phyloP scores from a whole-genome alignment of 2,888 invertebrate genomes.

The Esperia sulphurella region DNA sequence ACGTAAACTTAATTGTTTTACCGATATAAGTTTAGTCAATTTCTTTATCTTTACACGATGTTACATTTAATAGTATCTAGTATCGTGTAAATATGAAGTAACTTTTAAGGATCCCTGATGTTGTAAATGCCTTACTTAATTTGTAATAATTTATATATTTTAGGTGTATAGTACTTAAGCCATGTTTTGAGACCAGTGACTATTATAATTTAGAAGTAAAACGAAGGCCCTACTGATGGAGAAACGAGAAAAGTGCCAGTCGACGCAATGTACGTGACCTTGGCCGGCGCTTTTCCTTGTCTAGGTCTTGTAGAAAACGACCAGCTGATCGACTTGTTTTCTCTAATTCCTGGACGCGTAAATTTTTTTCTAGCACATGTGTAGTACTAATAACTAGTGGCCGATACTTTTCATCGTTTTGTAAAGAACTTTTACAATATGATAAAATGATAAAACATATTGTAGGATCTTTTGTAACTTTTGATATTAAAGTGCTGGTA shows the following conservation, averaged over 20 bases:
- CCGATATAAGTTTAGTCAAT: constrained; percentile 77
- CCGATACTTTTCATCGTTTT: constrained; percentile 61
- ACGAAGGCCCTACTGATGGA: constrained; percentile 42
- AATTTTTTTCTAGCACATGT: constrained; percentile 61
- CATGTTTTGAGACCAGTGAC: constrained; percentile 79
- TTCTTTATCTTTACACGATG: constrained; percentile 74
- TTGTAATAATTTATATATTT: constrained; percentile 80
- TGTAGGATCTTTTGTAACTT: constrained; percentile 75
- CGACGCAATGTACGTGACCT: constrained; percentile 49
- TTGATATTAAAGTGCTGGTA: constrained; percentile 77
- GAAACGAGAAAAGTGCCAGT: constrained; percentile 52
- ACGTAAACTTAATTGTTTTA: constrained; percentile 73
- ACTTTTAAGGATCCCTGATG: constrained; percentile 72
- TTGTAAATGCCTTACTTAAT: constrained; percentile 80
- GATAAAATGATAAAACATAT: constrained; percentile 53
- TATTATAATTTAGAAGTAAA: constrained; percentile 76
- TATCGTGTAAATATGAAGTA: constrained; percentile 73
- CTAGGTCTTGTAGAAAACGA: constrained; percentile 70
- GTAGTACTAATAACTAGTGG: constrained; percentile 46
- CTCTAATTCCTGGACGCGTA: constrained; percentile 57
- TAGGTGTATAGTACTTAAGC: constrained; percentile 80
- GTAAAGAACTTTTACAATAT: constrained; percentile 66
- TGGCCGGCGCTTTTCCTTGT: constrained; percentile 61
- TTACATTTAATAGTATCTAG: constrained; percentile 52
- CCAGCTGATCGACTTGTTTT: constrained; percentile 59